These are phyloP conservation scores for Mugil cephalus DNA, from an alignment of 2,113 vertebrate genomes.

Conservation along the genomic window DNA sequence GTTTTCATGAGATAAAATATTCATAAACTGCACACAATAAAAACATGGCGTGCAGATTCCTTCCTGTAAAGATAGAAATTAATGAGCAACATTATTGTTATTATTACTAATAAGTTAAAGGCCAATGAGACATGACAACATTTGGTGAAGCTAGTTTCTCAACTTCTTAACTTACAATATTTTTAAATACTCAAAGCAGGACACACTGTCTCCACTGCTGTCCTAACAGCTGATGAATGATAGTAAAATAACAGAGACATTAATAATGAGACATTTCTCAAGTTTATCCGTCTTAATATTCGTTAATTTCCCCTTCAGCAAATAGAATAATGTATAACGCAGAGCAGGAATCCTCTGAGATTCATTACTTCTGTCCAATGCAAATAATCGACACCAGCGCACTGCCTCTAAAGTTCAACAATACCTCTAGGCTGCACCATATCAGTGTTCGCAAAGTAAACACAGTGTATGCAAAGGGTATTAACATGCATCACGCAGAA, in stretches of 20 bases:
- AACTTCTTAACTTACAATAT: no score
- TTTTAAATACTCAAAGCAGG: no score
- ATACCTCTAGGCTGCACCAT: neutral
- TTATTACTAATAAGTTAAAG: no score
- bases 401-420: neutral
- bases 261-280: neutral
- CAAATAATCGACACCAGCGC: neutral
- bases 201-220: no score
- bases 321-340: neutral
- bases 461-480: conserved; percentile 10
- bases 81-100: no score
- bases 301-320: conserved; percentile 9
- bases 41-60: no score
- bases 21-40: no score
- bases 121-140: no score
- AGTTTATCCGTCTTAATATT: neutral
- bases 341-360: conserved; percentile 17
- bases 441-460: conserved; percentile 7
- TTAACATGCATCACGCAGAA: conserved; percentile 20
- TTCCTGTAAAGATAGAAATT: no score
- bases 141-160: no score
- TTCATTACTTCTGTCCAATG: neutral
- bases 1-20: no score
- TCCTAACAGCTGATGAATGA: neutral
- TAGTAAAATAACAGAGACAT: neutral